A percentile compares a stretch with the other conserved stretches of the same genome.
phyloP scores from a whole-genome alignment of 1,140 invertebrate genomes.

The Oscheius sp. region DNA sequence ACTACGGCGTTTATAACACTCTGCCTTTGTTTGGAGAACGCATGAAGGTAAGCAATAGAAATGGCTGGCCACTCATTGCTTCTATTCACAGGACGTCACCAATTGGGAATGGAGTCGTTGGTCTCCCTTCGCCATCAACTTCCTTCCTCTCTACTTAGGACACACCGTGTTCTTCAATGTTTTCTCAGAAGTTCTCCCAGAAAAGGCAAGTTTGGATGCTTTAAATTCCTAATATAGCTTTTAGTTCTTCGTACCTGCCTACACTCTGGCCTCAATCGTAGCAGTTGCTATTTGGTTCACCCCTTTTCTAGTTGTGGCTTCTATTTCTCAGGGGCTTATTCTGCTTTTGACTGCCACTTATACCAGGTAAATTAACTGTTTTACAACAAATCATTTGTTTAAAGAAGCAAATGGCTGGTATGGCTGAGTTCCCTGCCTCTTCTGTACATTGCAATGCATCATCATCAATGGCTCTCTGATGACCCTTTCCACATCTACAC shows the following conservation, averaged over 20 bases:
- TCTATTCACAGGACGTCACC: slow-evolving; percentile 51
- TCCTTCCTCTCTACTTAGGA: slow-evolving; percentile 45
- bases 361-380: slow-evolving; percentile 34
- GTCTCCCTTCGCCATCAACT: slow-evolving; percentile 49
- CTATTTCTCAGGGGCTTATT: slow-evolving; percentile 50
- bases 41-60: slow-evolving; percentile 28
- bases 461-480: slow-evolving; percentile 41
- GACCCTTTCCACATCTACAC: slow-evolving; percentile 57
- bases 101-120: slow-evolving; percentile 60
- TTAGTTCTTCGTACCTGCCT: slow-evolving; percentile 37
- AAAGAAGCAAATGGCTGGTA: slow-evolving; percentile 47
- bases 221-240: slow-evolving; percentile 18
- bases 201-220: background rate
- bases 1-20: slow-evolving; percentile 37
- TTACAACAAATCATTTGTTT: background rate
- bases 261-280: slow-evolving; percentile 42
- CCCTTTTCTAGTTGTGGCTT: slow-evolving; percentile 43
- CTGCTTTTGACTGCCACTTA: slow-evolving; percentile 47
- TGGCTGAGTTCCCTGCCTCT: slow-evolving; percentile 56
- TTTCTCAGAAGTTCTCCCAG: slow-evolving; percentile 3
- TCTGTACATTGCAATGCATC: slow-evolving; percentile 56
- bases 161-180: slow-evolving; percentile 58
- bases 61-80: background rate
- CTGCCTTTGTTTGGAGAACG: slow-evolving; percentile 46
- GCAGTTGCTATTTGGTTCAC: slow-evolving; percentile 47